A percentile compares a stretch with the other conserved stretches of the same genome.
phyloP scores from a whole-genome alignment of 2,888 invertebrate species.

The Zele albiditarsus region DNA sequence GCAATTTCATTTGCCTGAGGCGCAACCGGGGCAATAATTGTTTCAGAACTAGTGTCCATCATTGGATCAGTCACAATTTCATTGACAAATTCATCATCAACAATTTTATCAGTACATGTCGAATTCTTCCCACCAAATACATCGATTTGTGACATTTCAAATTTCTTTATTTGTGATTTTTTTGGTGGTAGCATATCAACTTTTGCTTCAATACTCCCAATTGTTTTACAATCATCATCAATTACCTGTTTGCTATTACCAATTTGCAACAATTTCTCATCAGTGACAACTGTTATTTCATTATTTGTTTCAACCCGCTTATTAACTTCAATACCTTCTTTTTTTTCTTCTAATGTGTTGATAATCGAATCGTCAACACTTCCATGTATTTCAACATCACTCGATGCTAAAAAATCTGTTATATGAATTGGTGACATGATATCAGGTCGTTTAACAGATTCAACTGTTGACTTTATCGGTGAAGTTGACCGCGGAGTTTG shows the following conservation, averaged over 20 bases:
- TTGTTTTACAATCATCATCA: slow-evolving; percentile 30
- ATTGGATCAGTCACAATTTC: not conserved
- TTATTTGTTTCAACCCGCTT: slow-evolving; percentile 11
- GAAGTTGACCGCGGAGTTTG: not conserved
- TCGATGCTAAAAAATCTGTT: slow-evolving; percentile 31
- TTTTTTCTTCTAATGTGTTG: not conserved
- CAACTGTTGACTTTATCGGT: slow-evolving; percentile 18
- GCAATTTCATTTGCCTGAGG: not conserved
- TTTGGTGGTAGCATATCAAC: slow-evolving; percentile 62
- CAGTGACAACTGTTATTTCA: slow-evolving; percentile 5
- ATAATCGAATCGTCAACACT: not conserved
- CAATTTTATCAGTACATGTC: slow-evolving; percentile 13
- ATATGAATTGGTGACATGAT: slow-evolving; percentile 22
- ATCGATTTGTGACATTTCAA: slow-evolving; percentile 66
- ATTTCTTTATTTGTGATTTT: slow-evolving; percentile 70
- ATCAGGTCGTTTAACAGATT: not conserved
- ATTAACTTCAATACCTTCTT: slow-evolving; percentile 11
- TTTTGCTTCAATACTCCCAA: slow-evolving; percentile 41
- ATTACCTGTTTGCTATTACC: not conserved
- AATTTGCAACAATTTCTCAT: not conserved
- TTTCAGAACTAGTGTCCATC: not conserved
- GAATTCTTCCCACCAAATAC: slow-evolving; percentile 51
- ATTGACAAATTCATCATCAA: slow-evolving; percentile 24
- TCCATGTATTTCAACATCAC: slow-evolving; percentile 33
- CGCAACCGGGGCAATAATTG: not conserved